Evolutionary conservation across 1,140 invertebrate genomes (phyloP), one percentile per base, ranked within the genome.

Genomic region (Drosophila kurseongensis): DNA sequence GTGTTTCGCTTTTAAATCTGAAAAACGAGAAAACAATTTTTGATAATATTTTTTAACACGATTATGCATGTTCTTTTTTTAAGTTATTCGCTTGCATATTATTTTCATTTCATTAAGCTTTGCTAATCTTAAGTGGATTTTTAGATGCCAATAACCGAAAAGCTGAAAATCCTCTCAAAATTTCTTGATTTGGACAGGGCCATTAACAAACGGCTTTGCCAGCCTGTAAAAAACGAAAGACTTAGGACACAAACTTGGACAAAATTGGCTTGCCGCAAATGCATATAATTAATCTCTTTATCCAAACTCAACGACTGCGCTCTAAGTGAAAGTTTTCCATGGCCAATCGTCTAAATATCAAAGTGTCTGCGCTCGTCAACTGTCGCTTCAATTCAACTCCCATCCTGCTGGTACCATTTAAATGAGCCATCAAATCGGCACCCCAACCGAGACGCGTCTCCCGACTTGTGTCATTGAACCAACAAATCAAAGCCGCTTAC

Each of bases 341-440:
- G 27, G 69, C 8, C 69, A 77, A 81, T 85, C 75, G 82, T 81
- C 82, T 76, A 76, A 79, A 77, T 83, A 76, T 79, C 68, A 48
- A 86, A 81, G 71, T 27, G 78, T 62, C 68, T 44, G 18, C 59
- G 51, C 56, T 75, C 69, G 57, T 81, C 78, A 77, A 51, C 44
- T 59, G 54, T 68, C 75, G 66, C 5, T 9, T 18, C 13, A 14
- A 4, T 14, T 32, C 29, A 23, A 16, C 38, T n/a, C 13, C 56
- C 54, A 38, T 47, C 42, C 35, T n/a, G 8, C 13, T 44, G 55
- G 45, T 60, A 52, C 79, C 48, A 88, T 88, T 86, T 88, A 83
- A 88, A 88, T 86, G 66, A 86, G 83, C 79, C 57, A 88, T 88
- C 83, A 88, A 86, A 88, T 88, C 75, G 74, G 79, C 83, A 88